Conservation (phyloP, 1,140 invertebrate genomes). For the Harlomillsia oculata region DNA sequence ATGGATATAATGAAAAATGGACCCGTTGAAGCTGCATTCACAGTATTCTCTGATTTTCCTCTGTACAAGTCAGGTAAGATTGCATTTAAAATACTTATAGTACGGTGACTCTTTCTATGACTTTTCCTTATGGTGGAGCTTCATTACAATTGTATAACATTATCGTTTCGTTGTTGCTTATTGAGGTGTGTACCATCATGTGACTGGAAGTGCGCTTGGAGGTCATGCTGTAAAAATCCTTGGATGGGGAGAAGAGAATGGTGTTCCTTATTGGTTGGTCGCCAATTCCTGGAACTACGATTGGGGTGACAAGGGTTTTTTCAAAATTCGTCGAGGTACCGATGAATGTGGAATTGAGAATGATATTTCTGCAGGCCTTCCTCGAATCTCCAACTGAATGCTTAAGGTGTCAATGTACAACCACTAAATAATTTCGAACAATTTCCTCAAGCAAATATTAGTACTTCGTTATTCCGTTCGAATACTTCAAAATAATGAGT, state of each 20-base stretch:
- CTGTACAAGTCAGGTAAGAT: constrained; percentile 64
- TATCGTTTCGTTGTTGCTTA: constrained; percentile 31
- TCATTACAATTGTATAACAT: no score
- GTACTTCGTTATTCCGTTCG: no score
- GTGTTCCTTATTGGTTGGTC: constrained; percentile 74
- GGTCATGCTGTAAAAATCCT: constrained; percentile 84
- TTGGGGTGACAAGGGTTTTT: constrained; percentile 75
- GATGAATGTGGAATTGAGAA: constrained; percentile 83
- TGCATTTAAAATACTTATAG: no score
- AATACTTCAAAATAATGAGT: no score
- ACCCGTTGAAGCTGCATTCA: constrained; percentile 84
- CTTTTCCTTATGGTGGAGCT: no score
- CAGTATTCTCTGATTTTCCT: constrained; percentile 78
- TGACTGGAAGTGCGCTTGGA: constrained; percentile 60
- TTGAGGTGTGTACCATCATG: constrained; percentile 74
- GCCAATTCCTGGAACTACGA: constrained; percentile 89
- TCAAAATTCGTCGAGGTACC: constrained; percentile 76
- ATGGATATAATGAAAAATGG: constrained; percentile 77
- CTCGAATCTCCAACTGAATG: no score
- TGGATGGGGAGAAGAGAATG: constrained; percentile 75
- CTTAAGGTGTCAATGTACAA: background rate
- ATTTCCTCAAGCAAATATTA: no score
- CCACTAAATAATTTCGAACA: background rate
- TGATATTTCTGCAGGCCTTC: constrained; percentile 64
- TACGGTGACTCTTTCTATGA: no score